Evolutionary conservation across 2,888 invertebrate genomes (phyloP), one percentile per base, ranked within the genome.

Genomic region (Alloplasta piceator): DNA sequence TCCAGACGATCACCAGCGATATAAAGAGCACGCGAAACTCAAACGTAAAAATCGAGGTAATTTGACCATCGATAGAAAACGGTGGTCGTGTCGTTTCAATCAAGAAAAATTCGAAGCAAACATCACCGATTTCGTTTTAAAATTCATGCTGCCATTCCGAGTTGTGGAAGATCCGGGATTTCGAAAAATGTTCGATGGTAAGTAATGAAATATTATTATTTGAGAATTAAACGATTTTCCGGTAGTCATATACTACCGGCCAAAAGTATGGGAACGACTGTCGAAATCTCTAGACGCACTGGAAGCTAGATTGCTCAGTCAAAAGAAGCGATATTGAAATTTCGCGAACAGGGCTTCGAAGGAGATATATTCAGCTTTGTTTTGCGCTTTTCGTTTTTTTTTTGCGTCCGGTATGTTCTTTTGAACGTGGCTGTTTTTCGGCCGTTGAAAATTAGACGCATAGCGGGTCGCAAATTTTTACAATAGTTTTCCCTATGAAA

Each of bases 111-210:
- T 75, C 39, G 75, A 66, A 39, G 58, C 58, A 7, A 75, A 75
- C n/a, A 12, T 75, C 5, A 58, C 58, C 6, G 43, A 67, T 39
- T 39, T 46, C 36, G 38, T 64, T 26, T 16, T 75, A 6, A 64
- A 75, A 6, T 55, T 52, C 10, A 67, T 75, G 67, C 26, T 48
- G 3, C 75, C 75, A 16, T 60, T 67, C 4, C 48, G 50, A 26
- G 55, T 55, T 9, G 75, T 75, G 36, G 66, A 67, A n/a, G 46
- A 55, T 64, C 56, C 56, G 5, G 41, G 16, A 7, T 75, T 66
- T 7, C 5, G 67, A 46, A 75, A 67, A 67, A 50, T 75, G 36
- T 75, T 75, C 41, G 58, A 75, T 12, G 67, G 60, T 67, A 67
- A 14, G n/a, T 56, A 56, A 63, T 26, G 26, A 26, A 26, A 26